Evolutionary conservation across 2,888 invertebrate genomes (phyloP).

Genomic region (Drosophila anceps): DNA sequence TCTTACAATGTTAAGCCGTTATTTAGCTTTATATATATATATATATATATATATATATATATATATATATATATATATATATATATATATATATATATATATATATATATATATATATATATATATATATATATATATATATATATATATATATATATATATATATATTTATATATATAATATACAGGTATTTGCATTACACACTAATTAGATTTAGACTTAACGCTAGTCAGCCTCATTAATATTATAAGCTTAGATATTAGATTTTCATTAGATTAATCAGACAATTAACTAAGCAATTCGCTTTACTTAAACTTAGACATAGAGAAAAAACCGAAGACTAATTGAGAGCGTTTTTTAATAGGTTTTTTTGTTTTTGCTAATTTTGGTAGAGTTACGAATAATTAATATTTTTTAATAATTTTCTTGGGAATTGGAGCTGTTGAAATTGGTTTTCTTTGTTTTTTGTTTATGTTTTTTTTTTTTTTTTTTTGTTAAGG

Average conservation of each 20-base stretch:
- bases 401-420: constrained; percentile 15
- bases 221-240: constrained; percentile 78
- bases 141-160: no score
- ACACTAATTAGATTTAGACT: constrained; percentile 49
- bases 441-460: constrained; percentile 23
- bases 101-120: no score
- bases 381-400: constrained; percentile 74
- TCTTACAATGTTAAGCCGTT: constrained; percentile 57
- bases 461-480: no score
- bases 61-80: no score
- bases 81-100: no score
- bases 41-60: no score
- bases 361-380: constrained; percentile 15
- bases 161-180: constrained; percentile 27
- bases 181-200: constrained; percentile 34
- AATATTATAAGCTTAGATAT: constrained; percentile 75
- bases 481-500: constrained; percentile 39
- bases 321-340: constrained; percentile 58
- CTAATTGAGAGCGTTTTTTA: constrained; percentile 68
- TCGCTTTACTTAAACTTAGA: constrained; percentile 39
- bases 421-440: constrained; percentile 9
- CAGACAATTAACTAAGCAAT: constrained; percentile 64
- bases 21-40: constrained; percentile 42
- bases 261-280: constrained; percentile 51
- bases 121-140: no score